These are phyloP conservation scores for Melanostigma gelatinosum DNA, from an alignment of 2,113 vertebrate species.

Conservation along the genomic window DNA sequence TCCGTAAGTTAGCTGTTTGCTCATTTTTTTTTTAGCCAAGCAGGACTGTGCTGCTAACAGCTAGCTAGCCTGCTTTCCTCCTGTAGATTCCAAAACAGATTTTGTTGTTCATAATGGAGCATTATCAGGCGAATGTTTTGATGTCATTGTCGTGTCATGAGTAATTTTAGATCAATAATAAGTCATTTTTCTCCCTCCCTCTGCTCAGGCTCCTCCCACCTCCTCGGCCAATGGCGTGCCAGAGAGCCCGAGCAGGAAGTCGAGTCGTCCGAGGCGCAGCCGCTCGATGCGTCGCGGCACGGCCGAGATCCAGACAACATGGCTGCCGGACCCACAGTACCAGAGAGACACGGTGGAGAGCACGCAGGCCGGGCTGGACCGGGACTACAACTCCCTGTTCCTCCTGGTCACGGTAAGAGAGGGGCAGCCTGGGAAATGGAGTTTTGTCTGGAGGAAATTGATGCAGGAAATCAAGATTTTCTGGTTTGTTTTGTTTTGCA, in stretches of 20 bases:
- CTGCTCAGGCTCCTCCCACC: constrained; percentile 38
- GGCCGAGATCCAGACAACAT: constrained; percentile 69
- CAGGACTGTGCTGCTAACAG: too few relatives aligned
- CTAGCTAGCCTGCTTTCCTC: too few relatives aligned
- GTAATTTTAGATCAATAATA: not conserved
- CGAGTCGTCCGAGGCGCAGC: constrained; percentile 63
- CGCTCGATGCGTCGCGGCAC: constrained; percentile 70
- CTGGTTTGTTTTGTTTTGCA: constrained; percentile 35
- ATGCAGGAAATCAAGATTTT: too few relatives aligned
- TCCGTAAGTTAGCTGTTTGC: too few relatives aligned
- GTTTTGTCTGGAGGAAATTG: not conserved
- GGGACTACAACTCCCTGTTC: constrained; percentile 80
- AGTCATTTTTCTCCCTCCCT: not conserved
- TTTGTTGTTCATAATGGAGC: too few relatives aligned
- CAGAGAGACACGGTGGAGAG: constrained; percentile 83
- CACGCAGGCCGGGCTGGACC: constrained; percentile 81
- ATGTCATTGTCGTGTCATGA: too few relatives aligned
- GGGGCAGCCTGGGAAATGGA: constrained; percentile 1
- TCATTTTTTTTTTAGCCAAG: too few relatives aligned
- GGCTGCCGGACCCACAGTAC: constrained; percentile 82
- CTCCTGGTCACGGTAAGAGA: constrained; percentile 84
- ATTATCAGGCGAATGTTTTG: too few relatives aligned
- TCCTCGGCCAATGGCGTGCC: not conserved
- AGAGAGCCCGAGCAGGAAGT: constrained; percentile 62
- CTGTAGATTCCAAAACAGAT: too few relatives aligned